A percentile compares a stretch with the other conserved stretches of the same genome.
Evolutionary conservation across 2,113 vertebrate species (phyloP).

Genomic region (Camelus dromedarius): DNA sequence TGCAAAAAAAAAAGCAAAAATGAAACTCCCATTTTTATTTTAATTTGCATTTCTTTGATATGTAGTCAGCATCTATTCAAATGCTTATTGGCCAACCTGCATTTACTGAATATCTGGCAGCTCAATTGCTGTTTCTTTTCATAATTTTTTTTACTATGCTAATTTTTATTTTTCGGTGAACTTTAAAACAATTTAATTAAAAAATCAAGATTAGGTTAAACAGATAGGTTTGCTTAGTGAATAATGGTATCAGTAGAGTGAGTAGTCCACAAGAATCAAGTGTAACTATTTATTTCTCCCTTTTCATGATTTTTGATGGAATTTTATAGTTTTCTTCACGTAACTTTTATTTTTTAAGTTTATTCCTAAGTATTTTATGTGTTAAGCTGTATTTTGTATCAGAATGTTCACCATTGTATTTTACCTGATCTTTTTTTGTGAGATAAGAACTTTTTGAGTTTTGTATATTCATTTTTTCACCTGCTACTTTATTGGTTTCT

Average conservation of each 20-base stretch:
- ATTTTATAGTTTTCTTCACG: neutral
- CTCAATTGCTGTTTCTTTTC: neutral
- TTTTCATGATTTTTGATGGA: neutral
- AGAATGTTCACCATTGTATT: neutral
- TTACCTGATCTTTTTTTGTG: neutral
- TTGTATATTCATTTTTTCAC: neutral
- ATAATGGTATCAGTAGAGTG: neutral
- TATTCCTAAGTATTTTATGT: neutral
- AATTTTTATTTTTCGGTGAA: constrained; percentile 15
- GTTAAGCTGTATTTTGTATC: neutral
- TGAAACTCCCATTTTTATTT: neutral
- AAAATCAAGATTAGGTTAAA: neutral
- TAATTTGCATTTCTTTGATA: neutral
- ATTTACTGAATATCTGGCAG: neutral
- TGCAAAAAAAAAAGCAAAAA: neutral
- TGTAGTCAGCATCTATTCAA: neutral
- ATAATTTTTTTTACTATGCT: neutral
- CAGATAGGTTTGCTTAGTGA: neutral
- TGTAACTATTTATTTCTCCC: neutral
- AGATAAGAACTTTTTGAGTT: neutral
- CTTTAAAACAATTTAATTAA: neutral
- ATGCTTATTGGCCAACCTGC: neutral
- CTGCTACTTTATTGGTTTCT: neutral
- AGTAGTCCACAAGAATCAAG: neutral
- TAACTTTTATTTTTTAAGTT: neutral